Conservation (phyloP, 2,113 vertebrate species). For the Brachyhypopomus gauderio region DNA sequence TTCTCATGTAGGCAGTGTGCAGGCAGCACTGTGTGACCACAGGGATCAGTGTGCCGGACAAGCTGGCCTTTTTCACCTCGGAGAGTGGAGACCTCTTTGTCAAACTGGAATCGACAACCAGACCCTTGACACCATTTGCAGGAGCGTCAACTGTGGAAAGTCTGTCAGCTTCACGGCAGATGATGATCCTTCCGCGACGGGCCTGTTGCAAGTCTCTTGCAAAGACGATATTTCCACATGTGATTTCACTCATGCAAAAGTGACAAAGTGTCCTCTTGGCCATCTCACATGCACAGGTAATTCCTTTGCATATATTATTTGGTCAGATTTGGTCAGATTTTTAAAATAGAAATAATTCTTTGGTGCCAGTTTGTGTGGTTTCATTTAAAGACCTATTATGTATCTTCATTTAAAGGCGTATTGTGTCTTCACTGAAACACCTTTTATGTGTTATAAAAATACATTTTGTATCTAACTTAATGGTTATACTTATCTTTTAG, state of each 20-base stretch:
- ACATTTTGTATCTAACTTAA: too few relatives aligned
- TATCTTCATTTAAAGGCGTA: too few relatives aligned
- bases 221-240: slow-evolving; percentile 9
- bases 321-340: too few relatives aligned
- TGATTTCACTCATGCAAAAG: accelerated
- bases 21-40: neutral
- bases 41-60: slow-evolving; percentile 62
- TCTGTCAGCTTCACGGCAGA: accelerated
- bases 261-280: accelerated
- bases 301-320: neutral
- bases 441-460: too few relatives aligned
- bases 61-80: slow-evolving; percentile 25
- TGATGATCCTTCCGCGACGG: accelerated
- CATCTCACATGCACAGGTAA: slow-evolving; percentile 54
- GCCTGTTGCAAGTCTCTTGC: slow-evolving; percentile 21
- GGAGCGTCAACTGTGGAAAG: slow-evolving; percentile 45
- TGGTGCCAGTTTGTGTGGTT: too few relatives aligned
- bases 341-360: too few relatives aligned
- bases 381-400: too few relatives aligned
- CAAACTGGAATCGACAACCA: accelerated
- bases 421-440: too few relatives aligned
- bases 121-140: slow-evolving; percentile 51
- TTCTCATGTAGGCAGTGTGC: slow-evolving; percentile 57
- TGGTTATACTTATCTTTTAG: too few relatives aligned
- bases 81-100: slow-evolving; percentile 5